phyloP scores from a whole-genome alignment of 1,140 invertebrate species.

The Papilio polyxenes region DNA sequence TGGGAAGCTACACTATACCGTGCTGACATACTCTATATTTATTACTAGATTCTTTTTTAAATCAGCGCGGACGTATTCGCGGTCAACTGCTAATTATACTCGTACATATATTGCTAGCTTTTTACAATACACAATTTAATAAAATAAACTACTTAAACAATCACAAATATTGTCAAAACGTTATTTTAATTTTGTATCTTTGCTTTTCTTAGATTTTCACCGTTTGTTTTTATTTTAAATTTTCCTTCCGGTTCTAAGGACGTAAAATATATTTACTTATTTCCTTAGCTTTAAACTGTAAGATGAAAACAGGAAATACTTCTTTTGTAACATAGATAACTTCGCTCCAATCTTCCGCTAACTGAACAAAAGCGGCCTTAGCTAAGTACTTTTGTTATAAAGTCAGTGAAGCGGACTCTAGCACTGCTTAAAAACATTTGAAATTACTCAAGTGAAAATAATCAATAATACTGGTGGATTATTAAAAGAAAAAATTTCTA shows the following conservation, averaged over 20 bases:
- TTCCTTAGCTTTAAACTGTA: background rate
- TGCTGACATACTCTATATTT: too few relatives aligned
- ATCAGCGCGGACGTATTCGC: too few relatives aligned
- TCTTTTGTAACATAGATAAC: constrained; percentile 6
- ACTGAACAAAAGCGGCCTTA: background rate
- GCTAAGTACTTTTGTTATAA: constrained; percentile 11
- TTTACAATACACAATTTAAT: too few relatives aligned
- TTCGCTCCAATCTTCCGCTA: constrained; percentile 8
- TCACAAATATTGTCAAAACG: too few relatives aligned
- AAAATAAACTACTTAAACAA: too few relatives aligned
- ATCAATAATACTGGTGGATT: background rate
- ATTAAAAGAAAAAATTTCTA: background rate
- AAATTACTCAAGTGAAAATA: constrained; percentile 7
- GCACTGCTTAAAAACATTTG: constrained; percentile 1
- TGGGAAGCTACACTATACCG: too few relatives aligned
- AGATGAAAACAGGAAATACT: background rate
- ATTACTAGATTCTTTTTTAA: too few relatives aligned
- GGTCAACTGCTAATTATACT: too few relatives aligned
- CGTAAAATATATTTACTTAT: background rate
- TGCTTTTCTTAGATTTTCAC: background rate
- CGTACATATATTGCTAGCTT: too few relatives aligned
- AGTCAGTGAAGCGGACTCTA: background rate
- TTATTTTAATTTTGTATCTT: background rate
- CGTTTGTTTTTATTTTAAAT: background rate
- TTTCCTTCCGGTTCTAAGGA: background rate